Evolutionary conservation across 2,888 invertebrate species (phyloP).

Genomic region (Theodoxus fluviatilis): DNA sequence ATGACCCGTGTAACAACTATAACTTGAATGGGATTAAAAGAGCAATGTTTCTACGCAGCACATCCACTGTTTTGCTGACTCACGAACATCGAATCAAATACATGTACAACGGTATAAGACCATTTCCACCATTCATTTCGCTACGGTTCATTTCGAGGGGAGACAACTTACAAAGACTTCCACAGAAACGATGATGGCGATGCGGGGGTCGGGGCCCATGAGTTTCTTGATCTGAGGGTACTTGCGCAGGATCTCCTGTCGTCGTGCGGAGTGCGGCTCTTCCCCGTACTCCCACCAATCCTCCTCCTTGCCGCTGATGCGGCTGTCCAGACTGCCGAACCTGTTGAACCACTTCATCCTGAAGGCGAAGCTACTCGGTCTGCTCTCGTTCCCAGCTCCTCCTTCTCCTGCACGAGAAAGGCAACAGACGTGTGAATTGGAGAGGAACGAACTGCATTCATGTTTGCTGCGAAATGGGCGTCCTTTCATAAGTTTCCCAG

Average conservation of each 20-base stretch:
- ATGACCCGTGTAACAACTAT: no score
- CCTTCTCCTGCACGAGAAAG: conserved; percentile 7
- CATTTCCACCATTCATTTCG: no score
- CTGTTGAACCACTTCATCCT: conserved; percentile 33
- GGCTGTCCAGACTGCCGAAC: conserved; percentile 31
- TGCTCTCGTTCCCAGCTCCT: background rate
- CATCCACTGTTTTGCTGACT: no score
- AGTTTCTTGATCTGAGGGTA: conserved; percentile 65
- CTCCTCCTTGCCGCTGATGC: conserved; percentile 39
- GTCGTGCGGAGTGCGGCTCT: conserved; percentile 92
- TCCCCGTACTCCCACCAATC: conserved; percentile 97
- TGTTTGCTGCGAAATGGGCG: no score
- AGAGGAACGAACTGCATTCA: no score
- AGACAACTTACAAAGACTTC: conserved; percentile 51
- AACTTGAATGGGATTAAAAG: no score
- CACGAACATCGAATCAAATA: no score
- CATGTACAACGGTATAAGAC: no score
- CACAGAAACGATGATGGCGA: conserved; percentile 49
- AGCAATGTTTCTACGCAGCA: no score
- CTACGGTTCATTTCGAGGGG: no score
- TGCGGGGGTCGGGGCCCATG: conserved; percentile 62
- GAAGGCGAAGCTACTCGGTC: background rate
- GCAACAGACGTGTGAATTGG: no score
- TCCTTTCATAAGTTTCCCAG: no score
- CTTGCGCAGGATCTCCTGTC: conserved; percentile 82